Evolutionary conservation across 23 tunicate genomes (phyloP), one percentile per base, ranked within the genome.

Genomic region (Diplosoma virens): DNA sequence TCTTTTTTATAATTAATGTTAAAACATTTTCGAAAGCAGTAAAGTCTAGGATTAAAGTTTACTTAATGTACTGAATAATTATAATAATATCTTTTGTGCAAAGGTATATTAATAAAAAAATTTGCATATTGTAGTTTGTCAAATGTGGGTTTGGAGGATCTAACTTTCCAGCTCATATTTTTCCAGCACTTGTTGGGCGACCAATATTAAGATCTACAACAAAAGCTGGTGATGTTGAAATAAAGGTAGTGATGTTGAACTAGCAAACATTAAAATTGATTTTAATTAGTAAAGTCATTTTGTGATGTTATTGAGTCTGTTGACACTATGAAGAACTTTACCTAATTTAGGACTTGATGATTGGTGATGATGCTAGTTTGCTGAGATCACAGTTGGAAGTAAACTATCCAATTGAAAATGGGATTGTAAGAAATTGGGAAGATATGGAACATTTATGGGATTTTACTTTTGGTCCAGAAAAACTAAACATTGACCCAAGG

Each of bases 361-460:
- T 93, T 87, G 98, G 98, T 0, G 94, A 93, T 87, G 98, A 86
- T 37, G 93, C 94, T 3, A 86, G 93, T 33, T 25, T 59, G 34
- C 34, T 87, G 14, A 64, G 93, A 20, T 93, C 94, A 1, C 87
- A 88, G 66, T 59, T 87, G 20, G 98, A 93, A 77, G 98, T 93
- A 26, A 93, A 94, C 41, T 87, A 94, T 78, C 98, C 98, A 0
- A 94, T 94, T 26, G 98, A 94, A 88, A 94, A 94, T 61, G 98
- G 98, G 54, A 94, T 94, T 67, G 95, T 94, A 32, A 68, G 95
- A 70, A 88, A 94, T 58, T 94, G 98, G 98, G 98, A 94, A 58
- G 98, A 94, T 63, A 94, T 94, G 98, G 78, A 80, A 52, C 98
- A 87, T 79, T 33, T 94, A 59, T 94, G 98, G 98, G 98, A 94